Evolutionary conservation across 1,140 invertebrate genomes (phyloP).

Genomic region (Musca vetustissima): DNA sequence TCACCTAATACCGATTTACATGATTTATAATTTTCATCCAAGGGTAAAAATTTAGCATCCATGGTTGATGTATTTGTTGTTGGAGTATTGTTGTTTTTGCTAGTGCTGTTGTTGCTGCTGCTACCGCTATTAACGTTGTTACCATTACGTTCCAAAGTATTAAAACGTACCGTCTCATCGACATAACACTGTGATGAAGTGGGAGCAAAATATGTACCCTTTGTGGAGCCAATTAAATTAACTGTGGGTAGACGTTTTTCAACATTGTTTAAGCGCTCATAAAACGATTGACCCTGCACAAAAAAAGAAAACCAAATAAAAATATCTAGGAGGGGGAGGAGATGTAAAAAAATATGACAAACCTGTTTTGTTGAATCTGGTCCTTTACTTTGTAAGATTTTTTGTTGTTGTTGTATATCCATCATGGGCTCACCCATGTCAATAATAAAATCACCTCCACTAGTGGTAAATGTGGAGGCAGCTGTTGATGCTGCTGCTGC

Average conservation of each 20-base stretch:
- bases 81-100: conserved; percentile 10
- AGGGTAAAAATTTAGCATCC: conserved; percentile 29
- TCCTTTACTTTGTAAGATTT: conserved; percentile 26
- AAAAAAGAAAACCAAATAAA: conserved; percentile 5
- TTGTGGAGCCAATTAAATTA: conserved; percentile 15
- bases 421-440: conserved; percentile 29
- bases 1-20: conserved; percentile 32
- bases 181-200: conserved; percentile 28
- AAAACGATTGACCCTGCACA: conserved; percentile 24
- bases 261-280: conserved; percentile 26
- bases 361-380: conserved; percentile 26
- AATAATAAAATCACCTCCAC: conserved; percentile 27
- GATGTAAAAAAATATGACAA: background rate
- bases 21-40: conserved; percentile 30
- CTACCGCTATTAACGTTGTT: too few relatives aligned
- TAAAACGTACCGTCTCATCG: conserved; percentile 32
- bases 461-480: background rate
- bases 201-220: conserved; percentile 21
- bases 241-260: conserved; percentile 29
- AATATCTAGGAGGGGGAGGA: background rate
- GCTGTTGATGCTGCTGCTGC: conserved; percentile 3
- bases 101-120: background rate
- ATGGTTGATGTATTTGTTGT: conserved; percentile 24
- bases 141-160: conserved; percentile 20
- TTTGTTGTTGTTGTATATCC: conserved; percentile 30